Percentiles rank a stretch among this genome's conserved stretches.
Evolutionary conservation across 2,888 invertebrate genomes (phyloP).

Genomic region (Callimorpha dominula): DNA sequence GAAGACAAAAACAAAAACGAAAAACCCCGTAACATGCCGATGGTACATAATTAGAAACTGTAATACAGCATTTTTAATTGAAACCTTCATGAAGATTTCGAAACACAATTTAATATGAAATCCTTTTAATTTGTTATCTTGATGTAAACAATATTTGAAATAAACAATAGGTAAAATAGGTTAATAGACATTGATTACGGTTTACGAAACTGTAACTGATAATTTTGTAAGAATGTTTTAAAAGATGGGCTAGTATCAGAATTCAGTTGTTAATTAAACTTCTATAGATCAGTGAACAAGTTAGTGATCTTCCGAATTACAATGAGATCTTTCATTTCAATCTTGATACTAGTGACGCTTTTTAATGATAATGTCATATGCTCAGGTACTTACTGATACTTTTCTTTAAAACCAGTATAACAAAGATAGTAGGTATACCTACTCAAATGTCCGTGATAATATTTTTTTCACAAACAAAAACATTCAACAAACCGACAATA

Average conservation of each 20-base stretch:
- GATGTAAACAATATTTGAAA: background rate
- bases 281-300: background rate
- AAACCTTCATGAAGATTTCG: background rate
- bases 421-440: no score
- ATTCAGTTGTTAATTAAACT: slow-evolving; percentile 4
- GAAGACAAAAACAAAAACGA: background rate
- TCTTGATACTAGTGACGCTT: slow-evolving; percentile 18
- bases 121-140: slow-evolving; percentile 7
- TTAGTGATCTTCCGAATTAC: slow-evolving; percentile 1
- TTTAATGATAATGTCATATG: slow-evolving; percentile 24
- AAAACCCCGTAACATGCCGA: background rate
- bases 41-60: background rate
- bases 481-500: background rate
- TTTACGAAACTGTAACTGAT: slow-evolving; percentile 17
- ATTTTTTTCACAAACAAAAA: no score
- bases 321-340: slow-evolving; percentile 30
- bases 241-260: background rate
- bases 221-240: background rate
- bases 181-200: slow-evolving; percentile 1
- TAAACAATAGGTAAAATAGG: background rate
- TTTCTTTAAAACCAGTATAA: no score
- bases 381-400: slow-evolving; percentile 20
- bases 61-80: background rate
- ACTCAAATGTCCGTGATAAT: no score
- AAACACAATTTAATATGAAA: background rate